Evolutionary conservation across 2,888 invertebrate genomes (phyloP).

Genomic region (Thumatha senex): DNA sequence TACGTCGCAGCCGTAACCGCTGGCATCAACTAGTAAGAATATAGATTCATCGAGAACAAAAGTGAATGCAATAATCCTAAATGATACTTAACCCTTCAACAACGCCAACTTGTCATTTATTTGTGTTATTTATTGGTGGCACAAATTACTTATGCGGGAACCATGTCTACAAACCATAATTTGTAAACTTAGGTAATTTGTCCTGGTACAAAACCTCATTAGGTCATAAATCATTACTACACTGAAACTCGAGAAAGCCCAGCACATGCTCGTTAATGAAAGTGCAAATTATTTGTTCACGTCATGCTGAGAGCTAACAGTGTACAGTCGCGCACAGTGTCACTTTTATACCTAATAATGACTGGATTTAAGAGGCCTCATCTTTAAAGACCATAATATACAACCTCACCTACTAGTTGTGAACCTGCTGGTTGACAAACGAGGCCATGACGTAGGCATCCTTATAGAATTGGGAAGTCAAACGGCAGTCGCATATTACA

Average conservation of each 20-base stretch:
- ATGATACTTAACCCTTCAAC: background rate
- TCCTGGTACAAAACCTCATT: constrained; percentile 26
- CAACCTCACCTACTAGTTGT: too few relatives aligned
- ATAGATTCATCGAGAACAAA: too few relatives aligned
- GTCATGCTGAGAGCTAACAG: constrained; percentile 21
- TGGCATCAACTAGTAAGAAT: too few relatives aligned
- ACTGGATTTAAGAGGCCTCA: too few relatives aligned
- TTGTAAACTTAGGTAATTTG: constrained; percentile 31
- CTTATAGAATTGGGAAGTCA: too few relatives aligned
- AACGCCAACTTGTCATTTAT: background rate
- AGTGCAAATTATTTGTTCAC: constrained; percentile 42
- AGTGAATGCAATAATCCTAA: background rate
- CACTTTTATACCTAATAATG: too few relatives aligned
- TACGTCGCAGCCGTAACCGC: too few relatives aligned
- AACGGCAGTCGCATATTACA: too few relatives aligned
- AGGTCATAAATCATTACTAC: constrained; percentile 42
- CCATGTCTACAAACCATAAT: constrained; percentile 22
- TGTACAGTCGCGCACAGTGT: constrained; percentile 20
- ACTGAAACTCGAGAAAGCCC: constrained; percentile 33
- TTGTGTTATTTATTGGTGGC: background rate
- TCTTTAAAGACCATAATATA: too few relatives aligned
- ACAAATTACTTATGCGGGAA: constrained; percentile 2
- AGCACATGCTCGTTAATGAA: constrained; percentile 38
- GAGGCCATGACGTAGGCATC: too few relatives aligned
- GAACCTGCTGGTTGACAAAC: too few relatives aligned